Percentiles rank a stretch among this genome's conserved stretches.
These are phyloP conservation scores for Blastobasis adustella DNA, from an alignment of 2,888 invertebrate species.

Conservation along the genomic window DNA sequence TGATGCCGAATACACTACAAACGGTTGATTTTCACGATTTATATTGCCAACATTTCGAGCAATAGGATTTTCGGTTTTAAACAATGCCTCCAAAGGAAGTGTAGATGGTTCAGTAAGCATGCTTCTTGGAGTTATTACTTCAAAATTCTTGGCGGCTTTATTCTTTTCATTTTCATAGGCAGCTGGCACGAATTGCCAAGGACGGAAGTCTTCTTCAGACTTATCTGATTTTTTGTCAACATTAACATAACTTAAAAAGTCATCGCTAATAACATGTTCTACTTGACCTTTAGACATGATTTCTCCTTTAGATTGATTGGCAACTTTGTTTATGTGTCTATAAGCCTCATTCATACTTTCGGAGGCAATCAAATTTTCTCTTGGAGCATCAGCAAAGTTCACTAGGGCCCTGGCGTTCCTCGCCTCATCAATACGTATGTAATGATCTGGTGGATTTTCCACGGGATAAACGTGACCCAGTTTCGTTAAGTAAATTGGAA, in stretches of 20 bases:
- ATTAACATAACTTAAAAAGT: constrained; percentile 55
- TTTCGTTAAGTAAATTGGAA: constrained; percentile 67
- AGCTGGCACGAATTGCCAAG: constrained; percentile 67
- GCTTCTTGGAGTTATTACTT: constrained; percentile 54
- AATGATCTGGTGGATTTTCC: constrained; percentile 63
- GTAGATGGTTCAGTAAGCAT: constrained; percentile 76
- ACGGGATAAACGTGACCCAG: constrained; percentile 65
- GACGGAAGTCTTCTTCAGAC: constrained; percentile 30
- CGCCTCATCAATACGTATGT: constrained; percentile 66
- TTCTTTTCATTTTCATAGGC: constrained; percentile 60
- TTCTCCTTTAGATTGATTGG: constrained; percentile 22
- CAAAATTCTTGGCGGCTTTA: constrained; percentile 44
- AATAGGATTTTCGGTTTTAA: constrained; percentile 70
- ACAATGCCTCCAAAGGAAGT: constrained; percentile 79
- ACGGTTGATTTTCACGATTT: constrained; percentile 45
- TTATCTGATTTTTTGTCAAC: constrained; percentile 49
- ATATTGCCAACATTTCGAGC: constrained; percentile 35
- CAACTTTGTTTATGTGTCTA: constrained; percentile 45
- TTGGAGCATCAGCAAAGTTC: constrained; percentile 49
- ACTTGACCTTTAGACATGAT: constrained; percentile 20
- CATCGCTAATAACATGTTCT: constrained; percentile 43
- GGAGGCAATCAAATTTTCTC: constrained; percentile 64
- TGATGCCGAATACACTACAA: constrained; percentile 64
- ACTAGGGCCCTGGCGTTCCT: constrained; percentile 63
- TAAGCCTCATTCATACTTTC: constrained; percentile 69